A percentile compares a stretch with the other conserved stretches of the same genome.
Conservation (phyloP, 2,888 invertebrate species). For the Schrankia costaestrigalis region DNA sequence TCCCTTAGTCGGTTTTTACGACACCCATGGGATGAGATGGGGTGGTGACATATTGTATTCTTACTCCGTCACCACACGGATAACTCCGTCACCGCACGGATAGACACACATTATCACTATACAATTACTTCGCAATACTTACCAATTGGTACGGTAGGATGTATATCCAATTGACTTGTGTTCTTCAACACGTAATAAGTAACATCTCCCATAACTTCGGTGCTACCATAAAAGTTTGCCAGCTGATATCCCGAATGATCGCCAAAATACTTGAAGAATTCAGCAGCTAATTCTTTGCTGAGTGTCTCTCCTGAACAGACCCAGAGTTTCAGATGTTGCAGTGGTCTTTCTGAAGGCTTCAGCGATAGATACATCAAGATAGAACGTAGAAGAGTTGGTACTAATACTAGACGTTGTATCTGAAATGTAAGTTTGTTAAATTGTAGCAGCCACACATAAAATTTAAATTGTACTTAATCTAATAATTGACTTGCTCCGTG, state of each 20-base stretch:
- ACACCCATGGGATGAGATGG: no score
- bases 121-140: slow-evolving; percentile 37
- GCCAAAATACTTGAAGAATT: slow-evolving; percentile 89
- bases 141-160: slow-evolving; percentile 91
- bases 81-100: no score
- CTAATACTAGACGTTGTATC: slow-evolving; percentile 90
- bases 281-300: slow-evolving; percentile 83
- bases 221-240: slow-evolving; percentile 95
- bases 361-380: slow-evolving; percentile 87
- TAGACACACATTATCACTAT: no score
- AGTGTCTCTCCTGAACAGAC: slow-evolving; percentile 94
- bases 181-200: slow-evolving; percentile 86
- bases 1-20: no score
- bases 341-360: slow-evolving; percentile 75
- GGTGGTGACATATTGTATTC: no score
- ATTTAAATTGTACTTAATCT: no score
- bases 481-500: no score
- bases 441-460: no score
- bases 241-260: slow-evolving; percentile 82
- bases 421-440: no score
- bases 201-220: slow-evolving; percentile 95
- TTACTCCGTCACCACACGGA: no score
- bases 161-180: slow-evolving; percentile 79
- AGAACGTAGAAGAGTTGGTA: slow-evolving; percentile 90
- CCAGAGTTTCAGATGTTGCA: slow-evolving; percentile 86